These are phyloP conservation scores for Philypnodon macrostomus DNA, from an alignment of 2,797 vertebrate species.

Conservation along the genomic window DNA sequence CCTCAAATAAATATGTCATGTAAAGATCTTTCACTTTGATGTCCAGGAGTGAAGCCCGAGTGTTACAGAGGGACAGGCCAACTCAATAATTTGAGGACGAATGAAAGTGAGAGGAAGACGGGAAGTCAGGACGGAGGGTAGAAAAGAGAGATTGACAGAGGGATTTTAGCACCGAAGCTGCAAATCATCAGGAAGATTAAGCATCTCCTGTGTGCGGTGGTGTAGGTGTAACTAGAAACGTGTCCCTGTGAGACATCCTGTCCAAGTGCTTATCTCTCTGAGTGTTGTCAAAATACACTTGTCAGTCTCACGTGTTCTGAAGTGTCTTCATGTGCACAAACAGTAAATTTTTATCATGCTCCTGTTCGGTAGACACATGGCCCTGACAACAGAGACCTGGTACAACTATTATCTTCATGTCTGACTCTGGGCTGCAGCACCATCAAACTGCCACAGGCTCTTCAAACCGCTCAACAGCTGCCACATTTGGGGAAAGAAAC, in stretches of 20 bases:
- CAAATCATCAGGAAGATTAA: constrained; percentile 65
- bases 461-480: constrained; percentile 55
- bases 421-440: constrained; percentile 43
- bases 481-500: constrained; percentile 42
- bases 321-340: constrained; percentile 42
- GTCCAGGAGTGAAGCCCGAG: constrained; percentile 10
- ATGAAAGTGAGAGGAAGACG: constrained; percentile 12
- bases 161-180: constrained; percentile 50
- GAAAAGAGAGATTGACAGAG: constrained; percentile 19
- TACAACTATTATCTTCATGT: constrained; percentile 26
- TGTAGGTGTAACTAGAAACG: constrained; percentile 70
- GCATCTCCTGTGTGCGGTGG: constrained; percentile 37
- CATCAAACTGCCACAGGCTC: constrained; percentile 52
- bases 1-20: constrained; percentile 13
- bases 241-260: constrained; percentile 64
- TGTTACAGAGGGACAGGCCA: constrained; percentile 19
- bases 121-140: constrained; percentile 23
- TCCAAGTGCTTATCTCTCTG: constrained; percentile 60
- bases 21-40: constrained; percentile 37
- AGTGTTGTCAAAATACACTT: constrained; percentile 69
- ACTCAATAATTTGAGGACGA: constrained; percentile 10
- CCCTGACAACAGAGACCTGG: constrained; percentile 7
- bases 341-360: constrained; percentile 15
- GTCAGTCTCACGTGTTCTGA: constrained; percentile 55
- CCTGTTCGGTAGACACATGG: background rate